Evolutionary conservation across 2,797 vertebrate species (phyloP), one percentile per base, ranked within the genome.

Genomic region (Notolabrus celidotus): DNA sequence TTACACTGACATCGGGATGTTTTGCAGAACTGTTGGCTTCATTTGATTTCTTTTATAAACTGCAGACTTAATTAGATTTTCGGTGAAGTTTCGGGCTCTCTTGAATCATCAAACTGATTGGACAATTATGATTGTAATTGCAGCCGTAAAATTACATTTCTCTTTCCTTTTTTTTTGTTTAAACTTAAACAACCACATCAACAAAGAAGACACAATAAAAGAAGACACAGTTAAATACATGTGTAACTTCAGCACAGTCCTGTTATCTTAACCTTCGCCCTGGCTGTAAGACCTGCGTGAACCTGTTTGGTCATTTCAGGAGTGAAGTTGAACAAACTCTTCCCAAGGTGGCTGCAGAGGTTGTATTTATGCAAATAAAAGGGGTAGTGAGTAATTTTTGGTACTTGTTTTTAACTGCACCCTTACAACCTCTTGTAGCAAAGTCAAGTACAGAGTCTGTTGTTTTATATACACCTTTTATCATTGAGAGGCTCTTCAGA

Each of bases 401-500:
- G 15, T 7, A 52, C 52, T 72, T 67, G 60, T 54, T 65, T 73
- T 59, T 19, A 52, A 47, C 47, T 27, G 59, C 47, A 42, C 55
- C 22, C 49, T 46, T 61, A 63, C 39, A 56, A 29, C 31, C 50
- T 66, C 38, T 63, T 23, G 22, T 11, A 38, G 25, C 73, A 74
- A 78, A 71, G 69, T 74, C 66, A 66, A 83, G 66, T 11, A 47
- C 41, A 62, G 43, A 71, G 34, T 51, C 27, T 20, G 14, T 25
- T 42, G 15, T 43, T 20, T 39, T 23, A 31, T 0, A n/a, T 19
- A 31, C 4, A 27, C 4, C 9, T 27, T 14, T 47, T 47, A 23
- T 47, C 45, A 11, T 16, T 10, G 62, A 55, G 42, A 53, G 29
- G 25, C 43, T 25, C 42, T 38, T 31, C 49, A 50, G 20, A 66